Conservation (phyloP, 92 coral and sea anemone genomes). For the Epizoanthus scotinus region DNA sequence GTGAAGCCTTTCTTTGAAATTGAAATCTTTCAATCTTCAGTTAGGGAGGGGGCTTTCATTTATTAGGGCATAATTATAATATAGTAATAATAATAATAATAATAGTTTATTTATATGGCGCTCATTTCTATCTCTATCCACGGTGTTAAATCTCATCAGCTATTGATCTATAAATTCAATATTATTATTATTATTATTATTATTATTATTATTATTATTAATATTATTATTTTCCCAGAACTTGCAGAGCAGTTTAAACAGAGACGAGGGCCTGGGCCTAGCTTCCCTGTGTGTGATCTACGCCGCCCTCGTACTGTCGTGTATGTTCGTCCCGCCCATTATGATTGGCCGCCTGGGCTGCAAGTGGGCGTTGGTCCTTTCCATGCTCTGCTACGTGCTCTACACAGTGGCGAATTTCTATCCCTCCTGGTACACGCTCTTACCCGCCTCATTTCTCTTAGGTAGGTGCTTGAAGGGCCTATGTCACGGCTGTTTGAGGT, state of each 20-base stretch:
- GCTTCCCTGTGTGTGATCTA: slow-evolving; percentile 83
- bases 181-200: no score
- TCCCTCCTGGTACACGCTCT: slow-evolving; percentile 81
- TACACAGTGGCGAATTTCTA: slow-evolving; percentile 90
- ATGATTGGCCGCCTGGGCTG: slow-evolving; percentile 94
- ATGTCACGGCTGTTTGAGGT: no score
- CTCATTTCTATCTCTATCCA: no score
- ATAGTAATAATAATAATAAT: no score
- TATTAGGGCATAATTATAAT: no score
- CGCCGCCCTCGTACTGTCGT: slow-evolving; percentile 82
- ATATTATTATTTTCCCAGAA: slow-evolving; percentile 46
- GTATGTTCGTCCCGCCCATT: slow-evolving; percentile 94
- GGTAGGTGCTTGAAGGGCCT: no score
- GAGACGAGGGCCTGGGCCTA: slow-evolving; percentile 79
- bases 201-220: neutral
- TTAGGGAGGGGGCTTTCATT: no score
- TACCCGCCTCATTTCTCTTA: slow-evolving; percentile 82
- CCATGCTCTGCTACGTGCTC: slow-evolving; percentile 87
- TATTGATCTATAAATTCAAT: neutral
- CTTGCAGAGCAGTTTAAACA: slow-evolving; percentile 91
- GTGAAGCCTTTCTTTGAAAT: no score
- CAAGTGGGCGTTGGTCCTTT: slow-evolving; percentile 87
- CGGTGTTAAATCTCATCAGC: neutral
- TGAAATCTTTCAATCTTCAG: no score
- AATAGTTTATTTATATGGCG: no score